Evolutionary conservation across 1,140 invertebrate species (phyloP), one percentile per base, ranked within the genome.

Genomic region (Bathynomus jamesi): DNA sequence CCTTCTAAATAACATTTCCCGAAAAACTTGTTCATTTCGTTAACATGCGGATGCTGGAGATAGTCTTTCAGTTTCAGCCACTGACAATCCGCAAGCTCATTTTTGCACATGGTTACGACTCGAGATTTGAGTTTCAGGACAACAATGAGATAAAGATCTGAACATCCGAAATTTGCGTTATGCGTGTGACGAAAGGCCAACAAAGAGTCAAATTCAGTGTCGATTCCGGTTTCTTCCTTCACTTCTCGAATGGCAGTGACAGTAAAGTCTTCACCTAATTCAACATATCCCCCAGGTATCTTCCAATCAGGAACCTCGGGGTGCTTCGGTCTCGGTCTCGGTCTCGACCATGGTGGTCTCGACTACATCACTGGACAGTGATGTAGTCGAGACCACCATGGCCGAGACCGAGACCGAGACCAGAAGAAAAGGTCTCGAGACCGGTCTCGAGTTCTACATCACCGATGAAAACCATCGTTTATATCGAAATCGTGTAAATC

Each of bases 181-280:
- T 84, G 83, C 40, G 80, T 78, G 79, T 96, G 93, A 74, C 93
- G 85, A 72, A 95, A 87, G 61, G 87, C 85, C 11, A 96, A 80
- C 10, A 96, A 78, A 29, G 88, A 90, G 62, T 87, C 81, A 81
- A 95, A 96, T 70, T 87, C 85, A 2, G 89, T 85, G 65, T 86
- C 80, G 61, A 97, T 85, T 61, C 92, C 91, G 0, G 94, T 97
- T 82, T 97, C 94, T 84, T 96, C 94, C 24, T 87, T 83, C 0
- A 96, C 91, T 84, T 97, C 94, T 78, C 94, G 85, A 40, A 88
- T 85, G 4, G 89, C 91, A 13, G 94, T 92, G 70, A 87, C 86
- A 40, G 86, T 82, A 46, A 95, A 84, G 80, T 93, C 87, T 86
- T 96, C 93, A 73, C 89, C 91, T 92, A 76, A 65, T 53, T 3